Evolutionary conservation across 2,888 invertebrate genomes (phyloP).

Genomic region (Seira musarum): DNA sequence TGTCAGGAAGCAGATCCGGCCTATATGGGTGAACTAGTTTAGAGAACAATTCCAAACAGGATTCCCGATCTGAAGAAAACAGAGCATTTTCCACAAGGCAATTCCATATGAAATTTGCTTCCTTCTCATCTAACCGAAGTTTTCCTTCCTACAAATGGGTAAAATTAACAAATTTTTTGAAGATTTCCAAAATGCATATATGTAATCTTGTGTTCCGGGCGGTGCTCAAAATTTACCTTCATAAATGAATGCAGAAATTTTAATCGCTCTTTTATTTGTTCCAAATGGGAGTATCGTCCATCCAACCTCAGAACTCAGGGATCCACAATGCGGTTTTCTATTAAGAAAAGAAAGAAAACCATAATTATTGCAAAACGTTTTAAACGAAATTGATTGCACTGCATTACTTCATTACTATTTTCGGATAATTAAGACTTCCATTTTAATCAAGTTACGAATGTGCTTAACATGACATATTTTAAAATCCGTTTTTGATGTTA

Average conservation of each 20-base stretch:
- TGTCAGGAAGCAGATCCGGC: conserved; percentile 96
- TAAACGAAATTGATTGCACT: no score
- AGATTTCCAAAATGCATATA: not conserved
- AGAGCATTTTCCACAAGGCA: conserved; percentile 95
- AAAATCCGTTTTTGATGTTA: no score
- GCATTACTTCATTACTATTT: no score
- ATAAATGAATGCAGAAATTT: conserved; percentile 93
- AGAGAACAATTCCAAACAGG: conserved; percentile 98
- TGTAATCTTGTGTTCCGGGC: no score
- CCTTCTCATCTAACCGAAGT: conserved; percentile 95
- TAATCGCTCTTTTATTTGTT: conserved; percentile 94
- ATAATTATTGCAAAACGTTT: no score
- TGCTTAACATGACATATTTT: no score
- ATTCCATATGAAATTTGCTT: conserved; percentile 97
- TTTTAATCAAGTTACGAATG: no score
- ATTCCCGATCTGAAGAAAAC: conserved; percentile 92
- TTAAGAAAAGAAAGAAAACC: conserved; percentile 70
- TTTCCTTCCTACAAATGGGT: conserved; percentile 94
- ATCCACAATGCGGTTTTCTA: conserved; percentile 84
- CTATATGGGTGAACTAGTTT: conserved; percentile 94
- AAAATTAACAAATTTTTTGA: no score
- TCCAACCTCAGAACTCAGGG: conserved; percentile 86
- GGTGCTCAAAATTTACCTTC: conserved; percentile 74
- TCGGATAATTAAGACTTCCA: no score
- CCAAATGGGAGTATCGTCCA: conserved; percentile 90